Conservation (phyloP, 2,888 invertebrate genomes). For the Tipula lateralis region DNA sequence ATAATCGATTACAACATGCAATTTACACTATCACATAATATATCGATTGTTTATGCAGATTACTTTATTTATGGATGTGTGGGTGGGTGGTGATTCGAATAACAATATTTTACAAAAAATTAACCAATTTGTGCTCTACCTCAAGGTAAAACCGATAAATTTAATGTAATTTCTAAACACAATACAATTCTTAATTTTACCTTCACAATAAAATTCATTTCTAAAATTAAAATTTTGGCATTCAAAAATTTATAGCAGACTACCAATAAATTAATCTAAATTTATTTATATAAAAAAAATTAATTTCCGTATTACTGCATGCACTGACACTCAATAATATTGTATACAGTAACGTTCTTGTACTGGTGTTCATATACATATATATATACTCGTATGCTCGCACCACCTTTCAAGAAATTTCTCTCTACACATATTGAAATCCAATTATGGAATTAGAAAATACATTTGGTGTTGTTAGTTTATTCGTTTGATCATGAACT, state of each 20-base stretch:
- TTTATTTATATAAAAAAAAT: neutral
- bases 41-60: neutral
- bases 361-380: too few species aligned
- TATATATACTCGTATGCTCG: neutral
- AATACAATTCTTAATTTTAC: neutral
- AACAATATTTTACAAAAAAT: neutral
- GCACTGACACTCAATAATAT: neutral
- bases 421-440: neutral
- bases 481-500: neutral
- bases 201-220: neutral
- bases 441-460: slow-evolving; percentile 11
- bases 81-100: neutral
- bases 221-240: neutral
- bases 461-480: neutral
- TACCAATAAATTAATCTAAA: neutral
- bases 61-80: neutral
- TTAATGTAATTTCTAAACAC: neutral
- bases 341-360: neutral
- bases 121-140: neutral
- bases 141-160: neutral
- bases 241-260: neutral
- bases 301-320: slow-evolving; percentile 9
- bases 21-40: neutral
- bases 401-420: neutral
- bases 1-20: neutral